These are phyloP conservation scores for Isurus oxyrinchus DNA, from an alignment of 2,113 vertebrate species.

Conservation along the genomic window DNA sequence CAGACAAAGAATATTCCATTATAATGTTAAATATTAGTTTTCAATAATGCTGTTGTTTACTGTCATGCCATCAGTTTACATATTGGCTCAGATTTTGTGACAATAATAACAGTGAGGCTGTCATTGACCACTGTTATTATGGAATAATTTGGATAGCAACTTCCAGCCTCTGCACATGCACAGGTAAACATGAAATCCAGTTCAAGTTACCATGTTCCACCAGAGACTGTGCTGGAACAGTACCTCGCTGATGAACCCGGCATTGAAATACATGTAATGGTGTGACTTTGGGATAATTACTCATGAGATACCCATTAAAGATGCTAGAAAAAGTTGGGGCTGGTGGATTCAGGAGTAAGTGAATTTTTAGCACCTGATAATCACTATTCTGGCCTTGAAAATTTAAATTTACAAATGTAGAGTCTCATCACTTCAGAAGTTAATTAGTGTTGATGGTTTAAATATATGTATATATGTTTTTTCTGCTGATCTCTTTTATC, in stretches of 20 bases:
- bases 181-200: neutral
- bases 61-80: neutral
- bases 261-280: neutral
- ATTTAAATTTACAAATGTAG: neutral
- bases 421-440: neutral
- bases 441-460: neutral
- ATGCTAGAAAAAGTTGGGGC: neutral
- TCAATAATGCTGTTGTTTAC: neutral
- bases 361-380: neutral
- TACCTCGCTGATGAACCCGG: neutral
- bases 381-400: neutral
- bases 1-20: neutral
- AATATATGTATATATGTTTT: too few relatives aligned
- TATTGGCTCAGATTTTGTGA: too few relatives aligned
- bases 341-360: neutral
- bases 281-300: neutral
- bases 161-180: too few relatives aligned
- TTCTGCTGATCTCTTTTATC: too few relatives aligned
- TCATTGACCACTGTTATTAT: too few relatives aligned
- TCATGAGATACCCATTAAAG: neutral
- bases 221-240: neutral
- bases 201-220: neutral
- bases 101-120: too few relatives aligned
- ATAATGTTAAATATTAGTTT: neutral
- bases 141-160: too few relatives aligned